phyloP scores from a whole-genome alignment of 2,888 invertebrate genomes.

The Luffia ferchaultella region DNA sequence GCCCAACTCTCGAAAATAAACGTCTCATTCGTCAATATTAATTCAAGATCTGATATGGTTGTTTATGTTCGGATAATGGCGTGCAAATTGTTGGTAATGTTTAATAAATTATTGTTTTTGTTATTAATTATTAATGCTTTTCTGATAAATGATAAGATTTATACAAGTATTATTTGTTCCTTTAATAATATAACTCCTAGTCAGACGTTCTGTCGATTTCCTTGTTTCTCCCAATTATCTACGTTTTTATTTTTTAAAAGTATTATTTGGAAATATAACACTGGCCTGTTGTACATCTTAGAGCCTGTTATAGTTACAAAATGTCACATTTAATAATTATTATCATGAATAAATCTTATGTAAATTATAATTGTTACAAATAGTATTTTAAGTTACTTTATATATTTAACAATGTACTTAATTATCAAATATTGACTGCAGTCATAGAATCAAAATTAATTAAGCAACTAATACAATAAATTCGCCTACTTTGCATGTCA shows the following conservation, averaged over 20 bases:
- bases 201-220: background rate
- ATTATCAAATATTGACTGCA: slow-evolving; percentile 30
- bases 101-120: background rate
- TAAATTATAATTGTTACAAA: too few relatives aligned
- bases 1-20: too few relatives aligned
- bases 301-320: too few relatives aligned
- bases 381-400: background rate
- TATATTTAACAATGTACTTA: background rate
- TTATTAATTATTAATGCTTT: background rate
- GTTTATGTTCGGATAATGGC: too few relatives aligned
- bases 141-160: too few relatives aligned
- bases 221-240: background rate
- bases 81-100: too few relatives aligned
- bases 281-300: background rate
- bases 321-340: too few relatives aligned
- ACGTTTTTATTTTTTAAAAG: background rate
- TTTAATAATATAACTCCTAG: background rate
- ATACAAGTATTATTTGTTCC: background rate
- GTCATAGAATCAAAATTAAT: slow-evolving; percentile 33
- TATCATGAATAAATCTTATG: too few relatives aligned
- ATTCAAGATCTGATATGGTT: too few relatives aligned
- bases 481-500: slow-evolving; percentile 59
- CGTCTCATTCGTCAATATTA: too few relatives aligned
- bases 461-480: slow-evolving; percentile 57
- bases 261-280: background rate